Percentiles rank a stretch among this genome's conserved stretches.
Conservation (phyloP, 1,140 invertebrate species). For the Cylas formicarius region DNA sequence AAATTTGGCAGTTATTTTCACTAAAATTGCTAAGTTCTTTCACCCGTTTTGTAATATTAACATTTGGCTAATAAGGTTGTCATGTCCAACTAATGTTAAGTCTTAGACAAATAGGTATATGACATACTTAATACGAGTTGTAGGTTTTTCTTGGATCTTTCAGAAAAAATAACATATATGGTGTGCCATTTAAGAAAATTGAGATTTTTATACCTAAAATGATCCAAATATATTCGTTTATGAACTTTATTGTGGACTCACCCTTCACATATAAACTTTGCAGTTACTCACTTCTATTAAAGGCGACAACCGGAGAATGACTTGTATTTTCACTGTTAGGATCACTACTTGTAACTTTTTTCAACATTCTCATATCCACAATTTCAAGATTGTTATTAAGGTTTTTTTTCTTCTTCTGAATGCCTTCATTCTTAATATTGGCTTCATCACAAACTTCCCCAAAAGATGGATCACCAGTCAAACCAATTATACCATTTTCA, state of each 20-base stretch:
- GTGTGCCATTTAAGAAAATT: too few relatives aligned
- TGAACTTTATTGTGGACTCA: too few relatives aligned
- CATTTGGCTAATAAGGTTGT: not conserved
- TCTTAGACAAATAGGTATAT: too few relatives aligned
- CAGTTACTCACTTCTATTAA: constrained; percentile 38
- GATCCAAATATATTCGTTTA: too few relatives aligned
- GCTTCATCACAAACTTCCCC: constrained; percentile 49
- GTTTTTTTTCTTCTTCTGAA: constrained; percentile 45
- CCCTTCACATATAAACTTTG: too few relatives aligned
- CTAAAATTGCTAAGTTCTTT: not conserved
- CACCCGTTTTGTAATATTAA: not conserved
- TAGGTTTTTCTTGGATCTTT: too few relatives aligned
- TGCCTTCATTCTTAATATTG: constrained; percentile 33
- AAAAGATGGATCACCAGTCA: constrained; percentile 47
- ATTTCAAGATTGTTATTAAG: constrained; percentile 38
- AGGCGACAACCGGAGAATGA: constrained; percentile 37
- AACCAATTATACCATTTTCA: constrained; percentile 48
- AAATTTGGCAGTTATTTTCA: too few relatives aligned
- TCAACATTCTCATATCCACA: constrained; percentile 43
- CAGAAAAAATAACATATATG: too few relatives aligned
- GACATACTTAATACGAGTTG: too few relatives aligned
- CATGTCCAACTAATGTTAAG: not conserved
- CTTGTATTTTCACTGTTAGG: constrained; percentile 19
- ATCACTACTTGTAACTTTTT: constrained; percentile 36
- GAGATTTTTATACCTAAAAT: too few relatives aligned